Base-by-base conservation (phyloP, 2,888 invertebrate genomes). In the Limnephilus rhombicus region DNA sequence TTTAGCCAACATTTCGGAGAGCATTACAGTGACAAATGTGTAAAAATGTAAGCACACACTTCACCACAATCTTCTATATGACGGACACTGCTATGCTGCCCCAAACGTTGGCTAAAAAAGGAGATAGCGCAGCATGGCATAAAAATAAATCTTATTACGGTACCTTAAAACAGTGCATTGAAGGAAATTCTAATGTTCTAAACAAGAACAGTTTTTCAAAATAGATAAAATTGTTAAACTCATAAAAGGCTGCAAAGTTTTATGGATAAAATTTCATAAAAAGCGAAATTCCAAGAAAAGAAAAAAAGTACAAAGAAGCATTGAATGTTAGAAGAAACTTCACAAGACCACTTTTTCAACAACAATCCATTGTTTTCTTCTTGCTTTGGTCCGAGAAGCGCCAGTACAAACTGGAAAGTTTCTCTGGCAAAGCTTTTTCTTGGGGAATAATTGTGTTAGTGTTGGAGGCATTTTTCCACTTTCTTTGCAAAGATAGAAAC, bases 291-390 rank as follows among this genome's bases (percentile, higher is more conserved):
- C n/a, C 37, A 86, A 49, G 85, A 45, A 85, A 31, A 37, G 24
- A 85, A 85, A 86, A 86, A 45, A 85, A 37, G n/a, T 24, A 85
- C 41, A 85, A n/a, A 85, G 45, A 37, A 45, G 85, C 29, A 29
- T 45, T 49, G 85, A 45, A 86, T 86, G 85, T 45, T 41, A n/a
- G 45, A 86, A 49, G 85, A 24, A 86, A 87, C 87, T 53, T 34
- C n/a, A 37, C 87, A 68, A 87, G 87, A 68, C 87, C 87, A 87
- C 87, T 87, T 87, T 53, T 86, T 86, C 49, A 86, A 83, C 83
- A 83, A 83, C 83, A 83, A 83, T 83, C 24, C 31, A 31, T 68
- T 68, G 87, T 87, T 87, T 49, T 18, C 34, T 85, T 18, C 41
- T 85, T 85, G 31, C 85, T 68, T 53, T 53, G 53, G 87, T 87